Percentiles rank a stretch among this genome's conserved stretches.
Conservation (phyloP, 2,888 invertebrate species). For the Orgyia antiqua region DNA sequence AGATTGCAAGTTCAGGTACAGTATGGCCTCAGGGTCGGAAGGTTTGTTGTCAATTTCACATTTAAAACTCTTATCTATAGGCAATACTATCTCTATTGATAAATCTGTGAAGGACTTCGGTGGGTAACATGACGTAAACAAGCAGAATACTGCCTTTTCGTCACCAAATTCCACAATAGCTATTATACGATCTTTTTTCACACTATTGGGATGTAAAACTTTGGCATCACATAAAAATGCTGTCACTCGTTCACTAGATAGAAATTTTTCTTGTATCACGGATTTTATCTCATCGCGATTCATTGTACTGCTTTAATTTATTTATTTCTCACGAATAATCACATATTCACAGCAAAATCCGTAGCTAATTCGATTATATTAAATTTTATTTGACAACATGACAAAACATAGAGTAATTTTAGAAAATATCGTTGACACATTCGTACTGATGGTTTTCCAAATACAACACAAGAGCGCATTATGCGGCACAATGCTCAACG, state of each 20-base stretch:
- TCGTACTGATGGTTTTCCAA: no score
- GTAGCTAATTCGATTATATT: no score
- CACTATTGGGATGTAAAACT: constrained; percentile 68
- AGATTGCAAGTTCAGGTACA: constrained; percentile 71
- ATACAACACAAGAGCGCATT: no score
- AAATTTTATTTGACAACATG: no score
- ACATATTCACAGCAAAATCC: no score
- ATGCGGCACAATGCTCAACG: no score
- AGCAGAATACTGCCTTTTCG: constrained; percentile 73
- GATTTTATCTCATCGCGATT: constrained; percentile 69
- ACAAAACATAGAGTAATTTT: no score
- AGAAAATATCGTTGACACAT: no score
- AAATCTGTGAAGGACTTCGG: constrained; percentile 87
- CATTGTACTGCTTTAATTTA: constrained; percentile 45
- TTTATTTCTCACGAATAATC: constrained; percentile 1
- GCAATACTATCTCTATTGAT: constrained; percentile 87
- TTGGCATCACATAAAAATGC: constrained; percentile 67
- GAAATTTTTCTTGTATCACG: constrained; percentile 71
- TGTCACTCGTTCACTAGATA: constrained; percentile 66
- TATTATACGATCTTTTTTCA: constrained; percentile 64
- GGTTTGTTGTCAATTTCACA: constrained; percentile 84
- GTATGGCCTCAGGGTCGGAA: constrained; percentile 68
- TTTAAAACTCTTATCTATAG: constrained; percentile 88
- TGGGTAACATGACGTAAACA: constrained; percentile 78
- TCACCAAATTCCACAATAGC: constrained; percentile 71